Base-by-base conservation (phyloP, 2,113 vertebrate species). In the Perca flavescens region DNA sequence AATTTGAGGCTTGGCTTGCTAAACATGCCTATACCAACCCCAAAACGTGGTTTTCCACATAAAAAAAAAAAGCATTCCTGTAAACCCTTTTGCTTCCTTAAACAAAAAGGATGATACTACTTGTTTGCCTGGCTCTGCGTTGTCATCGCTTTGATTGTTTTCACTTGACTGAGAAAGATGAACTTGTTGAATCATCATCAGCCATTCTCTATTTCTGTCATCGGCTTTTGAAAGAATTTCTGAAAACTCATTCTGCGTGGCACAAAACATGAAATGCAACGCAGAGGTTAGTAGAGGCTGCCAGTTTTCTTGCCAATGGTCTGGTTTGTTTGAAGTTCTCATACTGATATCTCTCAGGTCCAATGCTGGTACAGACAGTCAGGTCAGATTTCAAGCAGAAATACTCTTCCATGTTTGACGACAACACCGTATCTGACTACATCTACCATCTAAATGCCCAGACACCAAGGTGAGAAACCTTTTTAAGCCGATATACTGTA, bases 391-490 rank as follows among this genome's bases (percentile, higher is more conserved):
- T 99, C 88, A 99, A 98, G 77, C 95, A 97, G 89, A 99, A 99
- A 81, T 99, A 97, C 74, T 95, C 95, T 0, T 96, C 97, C 0
- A 94, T 97, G 93, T 98, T 98, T 85, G 94, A 96, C 34, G 98
- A 99, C 74, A 96, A 98, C 80, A 99, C 98, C 0, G 97, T 97
- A 64, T 96, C 97, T 6, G 96, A 99, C 89, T 99, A 99, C 85
- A 97, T 99, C 89, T 99, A 99, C 93, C 98, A 99, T 70, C 96
- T 98, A 66, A 99, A 99, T 11, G 97, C 96, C 1, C 98, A 98
- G 91, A 94, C 96, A 16, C 97, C 98, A 0, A 99, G 98, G 98
- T 98, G 65, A 84, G 85, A 58, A 60, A 14, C 22, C 0, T 8
- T 43, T 28, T 28, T 1, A 28, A 67, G 21, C 34, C n/a, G 1